Percentiles rank a stretch among this genome's conserved stretches.
Conservation (phyloP, 2,113 vertebrate genomes). For the Rattus rattus region DNA sequence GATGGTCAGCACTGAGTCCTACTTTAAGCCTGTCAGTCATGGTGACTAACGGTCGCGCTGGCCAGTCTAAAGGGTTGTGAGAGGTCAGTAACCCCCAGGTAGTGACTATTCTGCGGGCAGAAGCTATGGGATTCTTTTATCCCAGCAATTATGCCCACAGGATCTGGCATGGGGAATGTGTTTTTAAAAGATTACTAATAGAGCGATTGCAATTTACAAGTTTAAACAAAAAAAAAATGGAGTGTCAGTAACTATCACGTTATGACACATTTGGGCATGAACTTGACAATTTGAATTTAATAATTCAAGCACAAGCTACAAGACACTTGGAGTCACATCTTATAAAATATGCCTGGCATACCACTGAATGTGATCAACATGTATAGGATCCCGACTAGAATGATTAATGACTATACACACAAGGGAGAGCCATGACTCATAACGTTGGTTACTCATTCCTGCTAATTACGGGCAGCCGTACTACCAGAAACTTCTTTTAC, state of each 20-base stretch:
- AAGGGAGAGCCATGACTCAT: background rate
- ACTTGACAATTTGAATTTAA: conserved; percentile 34
- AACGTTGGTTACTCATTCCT: conserved; percentile 41
- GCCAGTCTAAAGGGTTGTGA: conserved; percentile 12
- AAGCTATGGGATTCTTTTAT: background rate
- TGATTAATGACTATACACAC: conserved; percentile 24
- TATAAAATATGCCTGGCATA: background rate
- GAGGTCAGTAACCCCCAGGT: conserved; percentile 15
- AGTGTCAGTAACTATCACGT: conserved; percentile 17
- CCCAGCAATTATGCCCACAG: background rate
- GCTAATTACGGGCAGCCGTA: conserved; percentile 1
- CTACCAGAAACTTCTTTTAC: conserved; percentile 30
- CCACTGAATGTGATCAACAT: background rate
- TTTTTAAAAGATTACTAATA: background rate
- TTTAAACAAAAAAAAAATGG: background rate
- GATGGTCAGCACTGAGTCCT: background rate
- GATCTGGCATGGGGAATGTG: background rate
- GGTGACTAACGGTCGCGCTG: conserved; percentile 7
- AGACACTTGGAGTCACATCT: background rate
- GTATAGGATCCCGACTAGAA: background rate
- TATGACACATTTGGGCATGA: conserved; percentile 32
- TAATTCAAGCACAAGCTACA: conserved; percentile 12
- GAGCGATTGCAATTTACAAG: background rate
- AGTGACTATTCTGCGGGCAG: background rate
- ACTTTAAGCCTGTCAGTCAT: conserved; percentile 41